Base-by-base conservation (phyloP, 1,140 invertebrate species). In the Tetragonula clypearis region DNA sequence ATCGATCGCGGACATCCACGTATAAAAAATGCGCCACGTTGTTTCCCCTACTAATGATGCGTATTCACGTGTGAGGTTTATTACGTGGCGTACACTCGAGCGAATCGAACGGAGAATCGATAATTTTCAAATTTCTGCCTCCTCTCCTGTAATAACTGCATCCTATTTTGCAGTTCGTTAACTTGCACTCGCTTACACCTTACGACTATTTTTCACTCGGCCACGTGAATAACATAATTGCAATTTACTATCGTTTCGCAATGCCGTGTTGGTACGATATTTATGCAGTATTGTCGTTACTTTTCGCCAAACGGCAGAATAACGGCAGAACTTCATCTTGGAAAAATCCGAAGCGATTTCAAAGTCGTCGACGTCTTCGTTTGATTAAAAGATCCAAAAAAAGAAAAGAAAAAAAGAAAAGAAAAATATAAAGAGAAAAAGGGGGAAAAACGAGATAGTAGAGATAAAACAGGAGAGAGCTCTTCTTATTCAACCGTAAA, bases 81-180 rank as follows among this genome's bases (percentile, higher is more conserved):
- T 89, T 88, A 89, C 81, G 73, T 65, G 55, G 79, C 75, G 68
- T 58, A 86, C 79, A 86, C 79, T 89, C 85, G 87, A 88, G 76
- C 26, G 87, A 88, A 82, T 89, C 68, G 68, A 71, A 80, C 69
- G 68, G 83, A 86, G 79, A 86, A 89, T 79, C 88, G 87, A 89
- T 89, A 86, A 88, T 86, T 86, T 80, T 85, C 88, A 89, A 89
- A 88, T 89, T 88, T 89, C 77, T 84, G 35, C 69, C 60, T 62
- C 72, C 79, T 55, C 49, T 78, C 55, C 76, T 69, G 79, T 82
- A 81, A 73, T 66, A 73, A 73, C 77, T 23, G 69, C 69, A 73
- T 74, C 83, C 69, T 56, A 85, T 85, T 85, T 85, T 73, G 77
- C 83, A 35, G 77, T 15, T 69, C 56, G 69, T 73, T 85, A 80